These are phyloP conservation scores for Malaclemys terrapin DNA, from an alignment of 2,113 vertebrate species.

Conservation along the genomic window DNA sequence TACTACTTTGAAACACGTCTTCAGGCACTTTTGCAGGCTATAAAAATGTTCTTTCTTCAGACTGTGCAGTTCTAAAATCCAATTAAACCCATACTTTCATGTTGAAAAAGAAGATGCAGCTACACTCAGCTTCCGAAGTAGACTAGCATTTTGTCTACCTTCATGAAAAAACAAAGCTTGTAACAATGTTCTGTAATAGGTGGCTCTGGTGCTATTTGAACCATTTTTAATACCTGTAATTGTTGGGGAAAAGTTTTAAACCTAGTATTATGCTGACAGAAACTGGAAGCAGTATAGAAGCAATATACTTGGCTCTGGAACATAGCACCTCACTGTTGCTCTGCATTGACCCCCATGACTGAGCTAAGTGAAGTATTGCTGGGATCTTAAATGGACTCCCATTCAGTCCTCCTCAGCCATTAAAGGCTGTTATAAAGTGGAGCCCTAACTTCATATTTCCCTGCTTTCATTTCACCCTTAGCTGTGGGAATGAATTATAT, in stretches of 20 bases:
- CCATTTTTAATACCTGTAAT: neutral
- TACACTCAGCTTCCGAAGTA: neutral
- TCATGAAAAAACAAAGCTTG: neutral
- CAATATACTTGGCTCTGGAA: neutral
- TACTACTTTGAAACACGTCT: slow-evolving; percentile 23
- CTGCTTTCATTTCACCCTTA: neutral
- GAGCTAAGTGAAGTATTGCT: neutral
- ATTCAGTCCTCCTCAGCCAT: neutral
- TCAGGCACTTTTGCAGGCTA: neutral
- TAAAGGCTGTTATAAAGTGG: neutral
- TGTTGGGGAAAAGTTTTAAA: rapidly evolving
- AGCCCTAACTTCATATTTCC: neutral
- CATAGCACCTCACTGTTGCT: neutral
- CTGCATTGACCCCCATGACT: neutral
- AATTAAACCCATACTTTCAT: neutral
- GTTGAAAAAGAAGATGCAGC: neutral
- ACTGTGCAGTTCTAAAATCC: neutral
- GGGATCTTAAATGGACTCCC: neutral
- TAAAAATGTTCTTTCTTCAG: slow-evolving; percentile 2
- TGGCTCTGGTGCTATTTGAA: neutral
- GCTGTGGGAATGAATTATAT: neutral
- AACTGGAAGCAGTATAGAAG: neutral
- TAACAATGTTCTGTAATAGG: rapidly evolving
- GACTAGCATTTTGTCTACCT: neutral
- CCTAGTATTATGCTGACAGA: neutral